These are phyloP conservation scores for Sarcoramphus papa DNA, from an alignment of 2,797 vertebrate genomes.

Conservation along the genomic window DNA sequence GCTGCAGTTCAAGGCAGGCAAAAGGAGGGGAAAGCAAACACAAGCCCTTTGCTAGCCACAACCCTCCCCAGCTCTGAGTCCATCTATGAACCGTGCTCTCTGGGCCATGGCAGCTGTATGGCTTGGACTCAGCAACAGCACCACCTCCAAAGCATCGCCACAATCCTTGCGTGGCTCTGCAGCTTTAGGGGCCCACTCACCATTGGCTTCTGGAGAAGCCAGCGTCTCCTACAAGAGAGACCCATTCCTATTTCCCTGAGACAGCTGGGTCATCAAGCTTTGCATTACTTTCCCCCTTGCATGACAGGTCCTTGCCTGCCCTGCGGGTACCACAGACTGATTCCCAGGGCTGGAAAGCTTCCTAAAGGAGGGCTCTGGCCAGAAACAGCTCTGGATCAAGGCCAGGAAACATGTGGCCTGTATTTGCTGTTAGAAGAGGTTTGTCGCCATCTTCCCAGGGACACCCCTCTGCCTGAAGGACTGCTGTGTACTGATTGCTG, in stretches of 20 bases:
- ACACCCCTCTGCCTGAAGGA: neutral
- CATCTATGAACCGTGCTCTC: neutral
- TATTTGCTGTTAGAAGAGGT: neutral
- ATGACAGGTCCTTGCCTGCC: neutral
- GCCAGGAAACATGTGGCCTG: fast-evolving
- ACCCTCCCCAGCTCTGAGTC: neutral
- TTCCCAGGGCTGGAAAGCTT: neutral
- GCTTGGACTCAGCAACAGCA: neutral
- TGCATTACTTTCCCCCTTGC: neutral
- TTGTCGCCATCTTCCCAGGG: neutral
- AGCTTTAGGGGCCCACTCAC: no score
- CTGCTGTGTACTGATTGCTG: neutral
- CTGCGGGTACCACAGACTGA: neutral
- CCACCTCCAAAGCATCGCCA: constrained; percentile 19
- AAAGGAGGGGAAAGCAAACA: neutral
- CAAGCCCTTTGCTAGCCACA: neutral
- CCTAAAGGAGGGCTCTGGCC: neutral
- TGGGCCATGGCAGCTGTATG: neutral
- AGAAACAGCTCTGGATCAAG: neutral
- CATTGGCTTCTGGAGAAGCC: neutral
- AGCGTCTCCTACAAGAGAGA: neutral
- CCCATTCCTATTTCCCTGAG: neutral
- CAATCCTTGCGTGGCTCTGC: no score
- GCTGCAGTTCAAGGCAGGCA: neutral
- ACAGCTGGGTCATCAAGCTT: neutral